Evolutionary conservation across 2,888 invertebrate genomes (phyloP), one percentile per base, ranked within the genome.

Genomic region (Pyrgus malvae): DNA sequence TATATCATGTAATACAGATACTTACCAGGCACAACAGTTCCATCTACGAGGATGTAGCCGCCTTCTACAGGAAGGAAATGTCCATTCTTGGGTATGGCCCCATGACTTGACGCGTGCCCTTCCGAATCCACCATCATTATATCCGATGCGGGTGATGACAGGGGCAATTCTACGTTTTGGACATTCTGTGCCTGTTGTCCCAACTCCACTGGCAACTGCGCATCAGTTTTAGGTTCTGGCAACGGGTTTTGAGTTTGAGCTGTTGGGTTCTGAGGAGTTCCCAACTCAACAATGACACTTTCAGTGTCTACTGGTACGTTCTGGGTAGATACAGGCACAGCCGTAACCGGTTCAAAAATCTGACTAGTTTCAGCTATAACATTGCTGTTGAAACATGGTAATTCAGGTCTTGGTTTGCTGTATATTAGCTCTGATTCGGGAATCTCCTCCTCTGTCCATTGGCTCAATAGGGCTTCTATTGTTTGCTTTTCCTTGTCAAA

Each of bases 371-470:
- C 88, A 48, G 85, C 86, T 31, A 90, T 90, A n/a, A 88, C 67
- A 0, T 76, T 68, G 51, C 74, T 80, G 63, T 81, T 87, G 65
- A 89, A 89, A 61, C 88, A 86, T 0, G 84, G 76, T 0, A 87
- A 42, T 27, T 84, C 83, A 62, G 8, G 68, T 59, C 55, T 70
- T 7, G 61, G 48, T 35, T 57, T 77, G 5, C 61, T 60, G 48
- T 65, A 64, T 1, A 54, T 55, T 1, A 81, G 61, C 60, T 88
- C 89, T 0, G 76, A 61, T 50, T 78, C 81, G 0, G 89, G 89
- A 0, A 83, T 66, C 3, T 89, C 90, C 23, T 91, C 91, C 51
- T 91, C 91, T 0, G 77, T 80, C 91, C 91, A 91, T 62, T 91
- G 90, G 63, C 85, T 87, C 45, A 91, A 80, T 0, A 91, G 69